Conservation (phyloP, 2,797 vertebrate genomes). For the Microctenopoma stevenorrisi region DNA sequence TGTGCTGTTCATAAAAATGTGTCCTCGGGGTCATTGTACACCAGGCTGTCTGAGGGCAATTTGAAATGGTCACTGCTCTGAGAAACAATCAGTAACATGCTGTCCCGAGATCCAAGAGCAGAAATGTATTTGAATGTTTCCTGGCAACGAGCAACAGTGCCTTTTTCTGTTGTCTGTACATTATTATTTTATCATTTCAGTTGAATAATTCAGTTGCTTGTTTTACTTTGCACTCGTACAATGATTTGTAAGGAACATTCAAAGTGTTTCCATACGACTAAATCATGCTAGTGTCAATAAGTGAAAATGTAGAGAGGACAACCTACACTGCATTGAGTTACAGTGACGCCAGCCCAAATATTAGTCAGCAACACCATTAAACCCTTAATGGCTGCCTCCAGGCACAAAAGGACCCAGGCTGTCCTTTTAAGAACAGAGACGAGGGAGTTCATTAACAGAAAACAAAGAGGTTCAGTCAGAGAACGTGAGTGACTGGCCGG, state of each 20-base stretch:
- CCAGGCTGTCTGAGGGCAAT: constrained; percentile 14
- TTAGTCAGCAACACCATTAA: constrained; percentile 84
- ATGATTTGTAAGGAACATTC: neutral
- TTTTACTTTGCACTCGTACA: neutral
- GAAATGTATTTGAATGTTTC: constrained; percentile 22
- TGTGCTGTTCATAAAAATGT: constrained; percentile 30
- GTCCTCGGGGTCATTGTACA: constrained; percentile 49
- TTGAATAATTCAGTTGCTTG: neutral
- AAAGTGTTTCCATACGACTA: neutral
- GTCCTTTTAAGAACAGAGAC: constrained; percentile 84
- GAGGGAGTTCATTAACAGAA: constrained; percentile 86
- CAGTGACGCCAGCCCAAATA: constrained; percentile 72
- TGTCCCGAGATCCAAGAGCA: constrained; percentile 15
- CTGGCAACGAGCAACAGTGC: constrained; percentile 10
- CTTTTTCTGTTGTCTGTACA: neutral
- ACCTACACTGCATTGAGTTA: constrained; percentile 47
- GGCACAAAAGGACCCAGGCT: constrained; percentile 72
- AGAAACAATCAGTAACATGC: constrained; percentile 24
- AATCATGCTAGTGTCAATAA: neutral
- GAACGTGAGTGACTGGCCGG: constrained; percentile 60
- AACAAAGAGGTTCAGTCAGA: constrained; percentile 83
- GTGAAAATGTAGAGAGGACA: constrained; percentile 18
- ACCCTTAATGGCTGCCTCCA: constrained; percentile 79
- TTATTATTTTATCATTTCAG: neutral
- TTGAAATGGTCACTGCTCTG: constrained; percentile 35